Evolutionary conservation across 2,113 vertebrate genomes (phyloP).

Genomic region (Sinocyclocheilus grahami): DNA sequence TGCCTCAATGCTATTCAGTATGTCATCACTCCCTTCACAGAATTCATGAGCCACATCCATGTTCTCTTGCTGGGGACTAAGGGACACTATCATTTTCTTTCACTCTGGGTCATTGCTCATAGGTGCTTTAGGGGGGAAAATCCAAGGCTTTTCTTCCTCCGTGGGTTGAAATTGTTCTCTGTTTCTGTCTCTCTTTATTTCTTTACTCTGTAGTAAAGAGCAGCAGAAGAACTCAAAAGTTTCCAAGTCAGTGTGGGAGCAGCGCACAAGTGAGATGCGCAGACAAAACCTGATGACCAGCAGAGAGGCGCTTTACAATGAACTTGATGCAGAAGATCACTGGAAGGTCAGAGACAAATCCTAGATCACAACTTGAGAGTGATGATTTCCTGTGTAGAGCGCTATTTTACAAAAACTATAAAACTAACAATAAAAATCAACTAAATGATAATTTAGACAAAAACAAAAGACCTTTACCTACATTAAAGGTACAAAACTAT

Average conservation of each 20-base stretch:
- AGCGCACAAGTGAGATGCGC: conserved; percentile 90
- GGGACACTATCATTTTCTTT: conserved; percentile 19
- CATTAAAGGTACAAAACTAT: too few relatives aligned
- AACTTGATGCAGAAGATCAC: conserved; percentile 87
- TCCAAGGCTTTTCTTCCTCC: background rate
- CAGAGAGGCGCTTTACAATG: conserved; percentile 88
- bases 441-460: too few relatives aligned
- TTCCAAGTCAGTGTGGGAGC: conserved; percentile 90
- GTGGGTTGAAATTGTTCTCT: background rate
- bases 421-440: too few relatives aligned
- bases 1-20: background rate
- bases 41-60: conserved; percentile 36
- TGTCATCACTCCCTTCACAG: background rate
- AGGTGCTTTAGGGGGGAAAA: background rate
- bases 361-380: background rate
- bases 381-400: too few relatives aligned
- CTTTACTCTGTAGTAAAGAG: conserved; percentile 79
- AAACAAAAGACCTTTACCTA: too few relatives aligned
- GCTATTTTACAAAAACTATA: too few relatives aligned
- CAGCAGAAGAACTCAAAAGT: conserved; percentile 89
- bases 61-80: conserved; percentile 29
- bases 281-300: conserved; percentile 93
- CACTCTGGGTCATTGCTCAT: conserved; percentile 7
- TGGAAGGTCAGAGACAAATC: conserved; percentile 79
- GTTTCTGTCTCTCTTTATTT: background rate